Conservation (phyloP, 2,888 invertebrate genomes). For the Latrodectus hesperus region DNA sequence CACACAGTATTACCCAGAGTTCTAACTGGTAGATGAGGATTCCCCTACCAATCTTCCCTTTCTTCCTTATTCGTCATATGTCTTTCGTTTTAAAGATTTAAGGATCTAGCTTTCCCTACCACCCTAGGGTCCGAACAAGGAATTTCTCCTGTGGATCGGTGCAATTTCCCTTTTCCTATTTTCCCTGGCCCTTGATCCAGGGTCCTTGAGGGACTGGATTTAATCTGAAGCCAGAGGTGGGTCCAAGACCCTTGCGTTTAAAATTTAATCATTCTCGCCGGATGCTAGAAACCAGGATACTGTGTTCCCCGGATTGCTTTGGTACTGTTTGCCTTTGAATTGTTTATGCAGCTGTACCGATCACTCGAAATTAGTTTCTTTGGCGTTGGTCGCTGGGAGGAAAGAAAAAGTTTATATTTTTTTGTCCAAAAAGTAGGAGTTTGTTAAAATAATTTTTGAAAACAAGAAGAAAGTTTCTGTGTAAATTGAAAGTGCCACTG, state of each 20-base stretch:
- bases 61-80: too few species aligned
- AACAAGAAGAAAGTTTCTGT: too few species aligned
- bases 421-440: too few species aligned
- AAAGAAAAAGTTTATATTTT: too few species aligned
- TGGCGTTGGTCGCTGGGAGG: too few species aligned
- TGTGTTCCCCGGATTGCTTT: neutral
- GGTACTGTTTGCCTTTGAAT: neutral
- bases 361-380: too few species aligned
- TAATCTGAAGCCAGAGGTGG: neutral
- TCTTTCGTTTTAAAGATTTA: neutral
- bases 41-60: too few species aligned
- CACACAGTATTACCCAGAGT: too few species aligned
- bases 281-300: neutral
- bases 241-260: neutral
- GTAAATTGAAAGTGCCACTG: too few species aligned
- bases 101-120: neutral
- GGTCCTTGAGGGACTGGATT: neutral
- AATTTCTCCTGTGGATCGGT: neutral
- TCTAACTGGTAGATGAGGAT: too few species aligned
- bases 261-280: neutral
- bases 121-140: neutral
- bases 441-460: too few species aligned
- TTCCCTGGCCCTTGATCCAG: neutral
- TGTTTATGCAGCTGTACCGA: neutral
- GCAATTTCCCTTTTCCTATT: neutral